Evolutionary conservation across 2,888 invertebrate genomes (phyloP), one percentile per base, ranked within the genome.

Genomic region (Anagyrus pseudococci): DNA sequence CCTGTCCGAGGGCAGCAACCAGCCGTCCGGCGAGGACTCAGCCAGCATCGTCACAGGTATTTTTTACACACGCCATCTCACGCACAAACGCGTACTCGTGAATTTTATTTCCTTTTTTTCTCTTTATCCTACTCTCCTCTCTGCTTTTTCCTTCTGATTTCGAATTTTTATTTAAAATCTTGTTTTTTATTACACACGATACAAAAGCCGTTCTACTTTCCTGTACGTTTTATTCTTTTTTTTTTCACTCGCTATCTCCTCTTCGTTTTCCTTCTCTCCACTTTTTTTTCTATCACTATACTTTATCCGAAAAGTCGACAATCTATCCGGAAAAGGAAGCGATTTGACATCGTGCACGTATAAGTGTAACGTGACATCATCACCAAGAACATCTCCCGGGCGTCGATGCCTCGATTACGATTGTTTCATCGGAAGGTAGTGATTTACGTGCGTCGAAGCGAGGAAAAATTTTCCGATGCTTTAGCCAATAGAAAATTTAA

Each of bases 11-110:
- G 85, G 86, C 72, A 86, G 85, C 75, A 80, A 80, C 73, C 80
- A 80, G 71, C 80, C 80, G 67, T 81, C 80, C 73, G 79, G 79
- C 68, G 80, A 81, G 73, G 80, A 92, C 75, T 84, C 85, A 78
- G 93, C 92, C 82, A 92, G 92, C 85, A 92, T 92, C 81, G 88
- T 92, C 75, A 93, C 93, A 91, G 93, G 93, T 92, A 89, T 75
- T n/a, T n/a, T n/a, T n/a, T n/a, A n/a, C n/a, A n/a, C n/a, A n/a
- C n/a, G n/a, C n/a, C 33, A 10, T 7, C 29, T 10, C 29, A 29
- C 29, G 29, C 29, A 29, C n/a, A n/a, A n/a, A n/a, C n/a, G n/a
- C n/a, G n/a, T n/a, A n/a, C 29, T 29, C 10, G 29, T 29, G 4
- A 4, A 10, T 29, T 64, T 55, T 59, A 48, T 64, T 57, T 43